These are phyloP conservation scores for Verasper variegatus DNA, from an alignment of 2,113 vertebrate species.

Conservation along the genomic window DNA sequence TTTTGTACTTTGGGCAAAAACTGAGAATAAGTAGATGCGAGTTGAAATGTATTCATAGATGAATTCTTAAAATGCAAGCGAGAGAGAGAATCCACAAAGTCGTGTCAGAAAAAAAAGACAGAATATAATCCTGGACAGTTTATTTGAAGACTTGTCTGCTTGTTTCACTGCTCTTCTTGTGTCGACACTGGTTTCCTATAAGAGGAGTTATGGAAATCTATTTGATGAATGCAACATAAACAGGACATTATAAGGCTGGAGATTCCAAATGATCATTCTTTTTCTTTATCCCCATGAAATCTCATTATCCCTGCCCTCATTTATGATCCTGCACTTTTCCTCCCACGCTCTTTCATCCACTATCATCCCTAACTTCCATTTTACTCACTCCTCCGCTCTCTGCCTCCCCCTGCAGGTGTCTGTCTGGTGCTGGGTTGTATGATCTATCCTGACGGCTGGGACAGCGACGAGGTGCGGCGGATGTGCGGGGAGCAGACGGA, in stretches of 20 bases:
- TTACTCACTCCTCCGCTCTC: not conserved
- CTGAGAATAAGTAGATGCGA: slow-evolving; percentile 19
- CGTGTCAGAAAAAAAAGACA: slow-evolving; percentile 2
- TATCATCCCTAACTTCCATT: not conserved
- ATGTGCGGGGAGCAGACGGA: slow-evolving; percentile 97
- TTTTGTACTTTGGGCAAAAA: slow-evolving; percentile 14
- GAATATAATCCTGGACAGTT: not conserved
- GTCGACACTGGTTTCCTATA: not conserved
- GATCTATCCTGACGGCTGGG: slow-evolving; percentile 98
- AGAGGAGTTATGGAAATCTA: slow-evolving; percentile 27
- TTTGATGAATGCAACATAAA: slow-evolving; percentile 21
- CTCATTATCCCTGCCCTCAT: slow-evolving; percentile 21
- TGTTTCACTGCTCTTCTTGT: slow-evolving; percentile 27
- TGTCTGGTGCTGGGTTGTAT: slow-evolving; percentile 96
- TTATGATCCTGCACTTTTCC: not conserved
- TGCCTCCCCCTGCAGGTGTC: slow-evolving; percentile 80
- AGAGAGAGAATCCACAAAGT: not conserved
- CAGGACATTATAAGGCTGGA: not conserved
- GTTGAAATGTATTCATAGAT: slow-evolving; percentile 24
- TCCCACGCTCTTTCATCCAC: not conserved
- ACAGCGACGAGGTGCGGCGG: slow-evolving; percentile 91
- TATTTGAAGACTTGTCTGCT: not conserved
- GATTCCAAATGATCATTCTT: not conserved
- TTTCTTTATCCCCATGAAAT: slow-evolving; percentile 12
- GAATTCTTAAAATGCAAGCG: slow-evolving; percentile 14